phyloP scores from a whole-genome alignment of 2,797 vertebrate species.

The Pangasius larnaudii region DNA sequence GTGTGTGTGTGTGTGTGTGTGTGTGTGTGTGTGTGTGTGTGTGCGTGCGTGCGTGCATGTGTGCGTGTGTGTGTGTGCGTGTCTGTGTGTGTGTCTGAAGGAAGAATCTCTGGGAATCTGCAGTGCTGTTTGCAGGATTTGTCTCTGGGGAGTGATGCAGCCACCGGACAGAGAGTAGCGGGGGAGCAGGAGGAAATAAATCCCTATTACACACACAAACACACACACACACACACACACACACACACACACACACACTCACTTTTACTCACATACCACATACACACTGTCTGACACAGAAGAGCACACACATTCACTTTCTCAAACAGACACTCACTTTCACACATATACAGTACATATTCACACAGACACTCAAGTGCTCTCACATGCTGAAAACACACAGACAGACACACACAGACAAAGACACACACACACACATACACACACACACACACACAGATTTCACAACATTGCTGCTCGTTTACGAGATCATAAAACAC shows the following conservation, averaged over 20 bases:
- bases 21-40: not conserved
- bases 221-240: conserved; percentile 20
- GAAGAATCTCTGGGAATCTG: conserved; percentile 80
- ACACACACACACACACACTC: conserved; percentile 20
- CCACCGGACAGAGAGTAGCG: conserved; percentile 75
- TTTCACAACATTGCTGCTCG: conserved; percentile 80
- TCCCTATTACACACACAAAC: conserved; percentile 73
- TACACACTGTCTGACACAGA: conserved; percentile 6
- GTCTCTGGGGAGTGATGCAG: conserved; percentile 80
- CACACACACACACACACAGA: conserved; percentile 69
- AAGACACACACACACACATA: conserved; percentile 65
- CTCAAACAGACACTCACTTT: conserved; percentile 22
- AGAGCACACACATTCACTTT: conserved; percentile 60
- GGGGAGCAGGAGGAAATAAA: conserved; percentile 68
- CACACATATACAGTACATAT: conserved; percentile 25
- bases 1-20: not conserved
- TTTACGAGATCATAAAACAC: conserved; percentile 84
- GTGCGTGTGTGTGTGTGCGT: conserved; percentile 6
- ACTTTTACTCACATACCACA: conserved; percentile 55
- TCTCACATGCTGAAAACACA: conserved; percentile 29
- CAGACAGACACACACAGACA: not conserved
- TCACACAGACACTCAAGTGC: conserved; percentile 12
- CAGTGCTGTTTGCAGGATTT: conserved; percentile 77
- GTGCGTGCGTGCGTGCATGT: not conserved
- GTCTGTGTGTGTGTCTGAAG: conserved; percentile 28